Evolutionary conservation across 2,113 vertebrate genomes (phyloP).

Genomic region (Tonatia bakeri): DNA sequence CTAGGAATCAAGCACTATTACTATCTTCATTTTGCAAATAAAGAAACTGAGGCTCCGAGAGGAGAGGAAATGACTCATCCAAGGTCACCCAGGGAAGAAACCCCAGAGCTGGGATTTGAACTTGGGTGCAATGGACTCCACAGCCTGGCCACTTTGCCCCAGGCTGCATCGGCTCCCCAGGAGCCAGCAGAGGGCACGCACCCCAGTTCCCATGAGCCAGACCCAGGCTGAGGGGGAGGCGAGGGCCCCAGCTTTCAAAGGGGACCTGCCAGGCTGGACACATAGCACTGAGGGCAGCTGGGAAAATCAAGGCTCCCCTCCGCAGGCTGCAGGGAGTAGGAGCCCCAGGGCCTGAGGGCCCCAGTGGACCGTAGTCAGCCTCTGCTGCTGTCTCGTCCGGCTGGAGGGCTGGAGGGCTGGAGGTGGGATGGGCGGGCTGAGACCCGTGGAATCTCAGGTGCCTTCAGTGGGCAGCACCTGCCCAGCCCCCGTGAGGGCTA

Average conservation of each 20-base stretch:
- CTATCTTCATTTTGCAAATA: not conserved
- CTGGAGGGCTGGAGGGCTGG: not conserved
- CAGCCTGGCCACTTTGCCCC: not conserved
- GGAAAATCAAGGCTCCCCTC: not conserved
- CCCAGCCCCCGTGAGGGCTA: accelerated
- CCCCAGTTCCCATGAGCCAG: not conserved
- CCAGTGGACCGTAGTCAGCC: not conserved
- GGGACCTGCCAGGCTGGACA: not conserved
- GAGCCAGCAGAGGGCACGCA: not conserved
- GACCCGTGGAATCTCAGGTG: not conserved
- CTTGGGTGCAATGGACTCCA: accelerated
- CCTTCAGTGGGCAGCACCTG: not conserved
- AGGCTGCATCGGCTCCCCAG: no score
- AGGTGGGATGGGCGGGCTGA: not conserved
- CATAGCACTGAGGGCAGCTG: not conserved
- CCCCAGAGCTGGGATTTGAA: no score
- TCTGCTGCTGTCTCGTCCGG: not conserved
- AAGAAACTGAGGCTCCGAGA: not conserved
- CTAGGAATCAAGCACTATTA: not conserved
- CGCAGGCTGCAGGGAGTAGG: not conserved
- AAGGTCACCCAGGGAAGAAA: not conserved
- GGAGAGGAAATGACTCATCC: not conserved
- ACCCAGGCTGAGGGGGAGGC: not conserved
- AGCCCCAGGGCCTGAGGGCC: not conserved
- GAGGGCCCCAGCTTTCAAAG: not conserved